These are phyloP conservation scores for Eolophus roseicapilla DNA, from an alignment of 2,113 vertebrate species.

Conservation along the genomic window DNA sequence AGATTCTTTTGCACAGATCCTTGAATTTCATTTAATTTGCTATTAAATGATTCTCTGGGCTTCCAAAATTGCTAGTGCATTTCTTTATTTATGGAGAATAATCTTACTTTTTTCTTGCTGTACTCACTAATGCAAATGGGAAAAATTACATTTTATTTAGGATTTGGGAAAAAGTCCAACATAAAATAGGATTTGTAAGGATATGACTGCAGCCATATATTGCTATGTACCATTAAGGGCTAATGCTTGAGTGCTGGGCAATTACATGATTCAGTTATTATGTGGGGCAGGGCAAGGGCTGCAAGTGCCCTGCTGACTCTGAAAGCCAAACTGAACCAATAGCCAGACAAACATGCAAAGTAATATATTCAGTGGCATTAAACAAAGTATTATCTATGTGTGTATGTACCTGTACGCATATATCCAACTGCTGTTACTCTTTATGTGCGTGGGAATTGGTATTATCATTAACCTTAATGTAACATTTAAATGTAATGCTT, in stretches of 20 bases:
- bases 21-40: background rate
- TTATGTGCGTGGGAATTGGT: background rate
- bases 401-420: accelerated
- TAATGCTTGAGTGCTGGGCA: background rate
- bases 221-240: background rate
- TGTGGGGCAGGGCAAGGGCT: background rate
- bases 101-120: background rate
- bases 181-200: background rate
- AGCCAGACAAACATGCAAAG: background rate
- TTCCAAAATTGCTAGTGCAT: background rate
- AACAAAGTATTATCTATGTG: background rate
- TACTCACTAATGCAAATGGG: background rate
- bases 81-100: background rate
- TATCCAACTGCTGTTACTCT: background rate
- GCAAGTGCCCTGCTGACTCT: background rate
- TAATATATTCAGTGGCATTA: background rate
- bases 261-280: background rate
- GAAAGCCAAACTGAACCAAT: background rate
- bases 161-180: background rate
- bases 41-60: background rate
- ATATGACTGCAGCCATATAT: background rate
- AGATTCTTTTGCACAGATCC: background rate
- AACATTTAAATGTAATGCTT: background rate
- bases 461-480: background rate
- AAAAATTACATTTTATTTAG: background rate